A percentile compares a stretch with the other conserved stretches of the same genome.
Conservation (phyloP, 1,140 invertebrate species). For the Neodiprion fabricii region DNA sequence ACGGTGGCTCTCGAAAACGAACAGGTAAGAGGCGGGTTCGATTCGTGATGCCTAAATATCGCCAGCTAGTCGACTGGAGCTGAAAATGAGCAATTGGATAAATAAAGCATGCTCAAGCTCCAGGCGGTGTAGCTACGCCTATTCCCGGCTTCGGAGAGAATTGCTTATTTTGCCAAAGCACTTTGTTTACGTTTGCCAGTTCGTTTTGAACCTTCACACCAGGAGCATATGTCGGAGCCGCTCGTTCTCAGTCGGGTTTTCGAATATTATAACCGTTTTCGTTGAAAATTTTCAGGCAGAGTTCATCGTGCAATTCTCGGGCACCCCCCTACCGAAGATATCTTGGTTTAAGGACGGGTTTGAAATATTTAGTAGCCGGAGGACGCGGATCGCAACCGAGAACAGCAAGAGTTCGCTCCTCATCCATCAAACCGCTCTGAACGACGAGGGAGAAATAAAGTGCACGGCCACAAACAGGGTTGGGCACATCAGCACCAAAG, state of each 20-base stretch:
- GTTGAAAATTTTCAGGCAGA: conserved; percentile 64
- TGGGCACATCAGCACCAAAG: conserved; percentile 78
- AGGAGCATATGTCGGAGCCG: too few species aligned
- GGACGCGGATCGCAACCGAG: conserved; percentile 79
- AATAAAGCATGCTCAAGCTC: too few species aligned
- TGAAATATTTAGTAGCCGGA: conserved; percentile 82
- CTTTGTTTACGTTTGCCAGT: too few species aligned
- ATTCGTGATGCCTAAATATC: too few species aligned
- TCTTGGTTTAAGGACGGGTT: conserved; percentile 94
- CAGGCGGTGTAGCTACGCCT: too few species aligned
- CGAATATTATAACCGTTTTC: not conserved
- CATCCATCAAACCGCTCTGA: conserved; percentile 80
- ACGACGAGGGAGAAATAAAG: conserved; percentile 87
- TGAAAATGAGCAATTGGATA: too few species aligned
- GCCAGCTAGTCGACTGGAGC: too few species aligned
- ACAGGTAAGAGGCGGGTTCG: conserved; percentile 57
- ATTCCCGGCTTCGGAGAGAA: too few species aligned
- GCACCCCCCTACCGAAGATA: conserved; percentile 83
- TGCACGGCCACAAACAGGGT: conserved; percentile 85
- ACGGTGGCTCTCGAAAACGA: conserved; percentile 77
- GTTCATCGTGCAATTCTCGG: conserved; percentile 81
- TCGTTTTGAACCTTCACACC: too few species aligned
- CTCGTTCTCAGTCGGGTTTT: not conserved
- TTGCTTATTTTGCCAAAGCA: too few species aligned
- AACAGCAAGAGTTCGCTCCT: conserved; percentile 79